phyloP scores from a whole-genome alignment of 1,140 invertebrate species.

The Macrostomum lignano region DNA sequence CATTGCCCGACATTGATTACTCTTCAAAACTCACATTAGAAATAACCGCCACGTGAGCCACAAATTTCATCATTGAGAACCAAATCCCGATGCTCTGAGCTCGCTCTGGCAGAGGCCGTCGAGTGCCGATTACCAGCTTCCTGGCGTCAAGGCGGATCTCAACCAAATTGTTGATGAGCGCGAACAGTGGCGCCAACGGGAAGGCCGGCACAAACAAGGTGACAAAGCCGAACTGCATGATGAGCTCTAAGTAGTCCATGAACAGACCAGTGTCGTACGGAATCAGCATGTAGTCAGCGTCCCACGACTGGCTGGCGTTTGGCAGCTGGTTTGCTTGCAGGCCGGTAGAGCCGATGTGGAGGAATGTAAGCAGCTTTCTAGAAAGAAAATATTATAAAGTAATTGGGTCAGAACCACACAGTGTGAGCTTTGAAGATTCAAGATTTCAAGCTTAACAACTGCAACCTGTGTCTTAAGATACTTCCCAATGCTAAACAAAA shows the following conservation, averaged over 20 bases:
- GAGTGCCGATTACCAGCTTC: background rate
- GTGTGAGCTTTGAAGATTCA: no score
- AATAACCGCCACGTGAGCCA: no score
- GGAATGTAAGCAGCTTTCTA: background rate
- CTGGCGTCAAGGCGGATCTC: conserved; percentile 6
- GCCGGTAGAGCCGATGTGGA: background rate
- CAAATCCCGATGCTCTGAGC: conserved; percentile 6
- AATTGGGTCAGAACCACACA: no score
- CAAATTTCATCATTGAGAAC: no score
- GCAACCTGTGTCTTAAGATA: no score
- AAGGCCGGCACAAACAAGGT: conserved; percentile 6
- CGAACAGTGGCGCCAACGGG: conserved; percentile 6
- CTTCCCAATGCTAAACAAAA: no score
- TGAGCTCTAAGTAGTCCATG: conserved; percentile 1
- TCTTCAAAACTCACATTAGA: no score
- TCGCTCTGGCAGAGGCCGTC: conserved; percentile 3
- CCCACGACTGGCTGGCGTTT: background rate
- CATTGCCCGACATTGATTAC: no score
- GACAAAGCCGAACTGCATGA: conserved; percentile 6
- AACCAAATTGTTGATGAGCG: conserved; percentile 6
- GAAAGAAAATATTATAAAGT: no score
- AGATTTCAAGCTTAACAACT: no score
- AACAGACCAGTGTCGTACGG: background rate
- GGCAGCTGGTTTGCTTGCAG: background rate
- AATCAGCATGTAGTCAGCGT: background rate